Conservation (phyloP, 2,113 vertebrate species). For the Petaurus breviceps region DNA sequence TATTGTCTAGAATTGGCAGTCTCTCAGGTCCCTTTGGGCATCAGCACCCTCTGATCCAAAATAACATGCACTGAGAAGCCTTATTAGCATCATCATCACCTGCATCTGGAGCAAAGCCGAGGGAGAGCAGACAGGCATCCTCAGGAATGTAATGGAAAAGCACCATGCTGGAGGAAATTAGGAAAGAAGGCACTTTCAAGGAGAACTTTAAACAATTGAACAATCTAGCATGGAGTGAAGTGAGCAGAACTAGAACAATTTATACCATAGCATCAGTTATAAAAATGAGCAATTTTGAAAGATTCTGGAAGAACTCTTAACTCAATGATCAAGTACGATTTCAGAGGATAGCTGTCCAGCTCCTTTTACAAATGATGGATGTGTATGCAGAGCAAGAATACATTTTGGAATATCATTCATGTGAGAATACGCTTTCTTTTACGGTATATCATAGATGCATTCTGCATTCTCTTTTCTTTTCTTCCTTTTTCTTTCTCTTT, state of each 20-base stretch:
- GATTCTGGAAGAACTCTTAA: not conserved
- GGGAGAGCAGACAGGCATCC: not conserved
- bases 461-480: not conserved
- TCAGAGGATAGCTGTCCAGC: not conserved
- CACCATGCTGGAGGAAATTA: not conserved
- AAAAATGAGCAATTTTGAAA: not conserved
- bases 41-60: not conserved
- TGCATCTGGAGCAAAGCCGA: not conserved
- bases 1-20: not conserved
- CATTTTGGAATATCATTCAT: not conserved
- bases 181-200: not conserved
- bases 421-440: not conserved
- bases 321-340: not conserved
- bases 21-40: not conserved
- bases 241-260: not conserved
- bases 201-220: not conserved
- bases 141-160: not conserved
- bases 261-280: not conserved
- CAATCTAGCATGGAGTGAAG: not conserved
- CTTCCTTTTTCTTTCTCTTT: too few relatives aligned
- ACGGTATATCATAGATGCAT: not conserved
- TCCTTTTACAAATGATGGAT: not conserved
- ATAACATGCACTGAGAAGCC: not conserved
- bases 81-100: not conserved
- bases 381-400: not conserved